Conservation (phyloP, 1,140 invertebrate species). For the Fopius arisanus region DNA sequence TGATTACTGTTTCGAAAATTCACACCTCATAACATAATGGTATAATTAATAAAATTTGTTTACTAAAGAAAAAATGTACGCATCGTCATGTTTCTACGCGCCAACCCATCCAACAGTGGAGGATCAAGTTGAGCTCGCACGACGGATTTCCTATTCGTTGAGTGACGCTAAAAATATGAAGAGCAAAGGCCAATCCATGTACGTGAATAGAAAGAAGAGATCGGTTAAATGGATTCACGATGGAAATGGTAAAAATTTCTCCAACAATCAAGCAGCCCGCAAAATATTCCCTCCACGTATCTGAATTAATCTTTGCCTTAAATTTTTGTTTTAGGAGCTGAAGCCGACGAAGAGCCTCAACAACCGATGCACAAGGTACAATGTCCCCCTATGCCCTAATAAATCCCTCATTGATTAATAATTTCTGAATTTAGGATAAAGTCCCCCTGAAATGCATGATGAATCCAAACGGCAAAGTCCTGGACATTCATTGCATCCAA, state of each 20-base stretch:
- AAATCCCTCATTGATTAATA: constrained; percentile 1
- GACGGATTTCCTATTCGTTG: constrained; percentile 90
- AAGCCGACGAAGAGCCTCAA: constrained; percentile 53
- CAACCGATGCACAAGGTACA: constrained; percentile 51
- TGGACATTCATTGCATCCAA: constrained; percentile 73
- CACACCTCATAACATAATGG: too few species aligned
- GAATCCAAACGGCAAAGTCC: constrained; percentile 79
- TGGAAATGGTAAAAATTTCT: constrained; percentile 70
- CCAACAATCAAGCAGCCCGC: not conserved
- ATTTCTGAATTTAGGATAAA: constrained; percentile 62
- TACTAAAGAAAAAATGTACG: constrained; percentile 73
- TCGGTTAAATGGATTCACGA: constrained; percentile 95
- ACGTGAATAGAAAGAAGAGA: constrained; percentile 90
- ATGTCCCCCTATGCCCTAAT: too few species aligned
- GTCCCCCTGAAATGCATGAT: constrained; percentile 78
- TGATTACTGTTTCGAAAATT: not conserved
- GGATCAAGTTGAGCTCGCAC: constrained; percentile 91
- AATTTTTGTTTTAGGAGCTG: constrained; percentile 42
- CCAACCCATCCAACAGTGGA: constrained; percentile 91
- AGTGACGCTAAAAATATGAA: constrained; percentile 90
- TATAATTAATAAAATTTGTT: too few species aligned
- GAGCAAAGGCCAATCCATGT: constrained; percentile 94
- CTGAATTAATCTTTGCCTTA: not conserved
- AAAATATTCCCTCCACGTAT: not conserved
- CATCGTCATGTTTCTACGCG: constrained; percentile 93